Percentiles rank a stretch among this genome's conserved stretches.
These are phyloP conservation scores for Aphelenchoides fujianensis DNA, from an alignment of 1,140 invertebrate species.

Conservation along the genomic window DNA sequence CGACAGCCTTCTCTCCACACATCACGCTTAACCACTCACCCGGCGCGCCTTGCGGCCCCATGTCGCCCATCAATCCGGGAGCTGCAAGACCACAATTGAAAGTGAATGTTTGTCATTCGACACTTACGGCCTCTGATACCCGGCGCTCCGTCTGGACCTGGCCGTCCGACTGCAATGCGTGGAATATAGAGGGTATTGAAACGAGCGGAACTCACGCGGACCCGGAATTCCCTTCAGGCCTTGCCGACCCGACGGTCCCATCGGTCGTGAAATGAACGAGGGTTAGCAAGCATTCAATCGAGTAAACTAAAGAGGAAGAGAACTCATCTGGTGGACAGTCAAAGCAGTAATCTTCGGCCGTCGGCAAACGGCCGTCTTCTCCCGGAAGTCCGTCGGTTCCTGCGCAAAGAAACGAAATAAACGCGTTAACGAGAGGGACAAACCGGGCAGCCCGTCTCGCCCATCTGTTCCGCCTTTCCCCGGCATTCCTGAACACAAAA, in stretches of 20 bases:
- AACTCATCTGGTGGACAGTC: conserved; percentile 18
- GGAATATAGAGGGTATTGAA: too few relatives aligned
- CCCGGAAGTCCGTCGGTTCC: conserved; percentile 22
- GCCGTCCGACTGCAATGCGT: background rate
- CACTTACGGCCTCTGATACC: too few relatives aligned
- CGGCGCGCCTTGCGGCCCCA: background rate
- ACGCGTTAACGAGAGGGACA: too few relatives aligned
- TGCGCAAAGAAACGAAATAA: background rate
- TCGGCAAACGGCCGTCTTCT: conserved; percentile 7
- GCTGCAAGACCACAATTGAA: too few relatives aligned
- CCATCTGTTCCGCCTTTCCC: background rate
- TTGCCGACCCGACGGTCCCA: background rate
- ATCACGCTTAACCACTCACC: background rate
- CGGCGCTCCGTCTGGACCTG: too few relatives aligned
- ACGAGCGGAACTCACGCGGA: too few relatives aligned
- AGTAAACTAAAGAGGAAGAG: conserved; percentile 4
- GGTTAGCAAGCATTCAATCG: background rate
- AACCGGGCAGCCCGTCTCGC: conserved; percentile 6
- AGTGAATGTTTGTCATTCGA: too few relatives aligned
- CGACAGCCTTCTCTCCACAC: too few relatives aligned
- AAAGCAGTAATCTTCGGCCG: conserved; percentile 30
- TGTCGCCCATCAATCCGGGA: conserved; percentile 2
- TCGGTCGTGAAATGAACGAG: too few relatives aligned
- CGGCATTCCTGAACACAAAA: background rate
- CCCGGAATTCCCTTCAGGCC: background rate